Conservation (phyloP, 37 sponge, comb jelly and placozoan genomes). For the Agelas oroides region DNA sequence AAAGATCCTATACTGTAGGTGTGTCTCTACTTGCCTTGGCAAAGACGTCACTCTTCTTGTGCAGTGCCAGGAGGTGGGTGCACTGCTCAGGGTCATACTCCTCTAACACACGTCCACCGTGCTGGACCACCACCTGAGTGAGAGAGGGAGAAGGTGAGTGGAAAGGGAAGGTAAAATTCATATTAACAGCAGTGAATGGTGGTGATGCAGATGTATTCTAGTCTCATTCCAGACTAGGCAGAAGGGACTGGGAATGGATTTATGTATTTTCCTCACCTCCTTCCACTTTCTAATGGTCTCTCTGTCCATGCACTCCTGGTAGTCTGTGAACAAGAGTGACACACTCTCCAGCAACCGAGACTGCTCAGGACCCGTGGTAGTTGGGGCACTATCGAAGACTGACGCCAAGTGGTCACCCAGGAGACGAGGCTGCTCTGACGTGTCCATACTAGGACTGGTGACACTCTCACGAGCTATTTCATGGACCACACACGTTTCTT, state of each 20-base stretch:
- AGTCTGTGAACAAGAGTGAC: constrained; percentile 66
- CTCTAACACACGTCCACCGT: constrained; percentile 68
- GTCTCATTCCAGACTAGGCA: too few species aligned
- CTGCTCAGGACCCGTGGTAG: background rate
- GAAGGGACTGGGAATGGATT: too few species aligned
- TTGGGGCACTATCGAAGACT: background rate
- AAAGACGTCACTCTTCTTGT: constrained; percentile 62
- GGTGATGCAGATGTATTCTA: too few species aligned
- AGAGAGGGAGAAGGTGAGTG: too few species aligned
- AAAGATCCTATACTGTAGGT: background rate
- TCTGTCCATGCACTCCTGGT: constrained; percentile 57
- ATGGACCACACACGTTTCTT: too few species aligned
- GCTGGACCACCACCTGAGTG: constrained; percentile 65
- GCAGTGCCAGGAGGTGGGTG: constrained; percentile 77
- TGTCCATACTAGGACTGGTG: background rate
- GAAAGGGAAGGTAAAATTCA: too few species aligned
- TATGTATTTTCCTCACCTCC: constrained; percentile 44
- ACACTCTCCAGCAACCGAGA: constrained; percentile 56
- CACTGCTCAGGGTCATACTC: constrained; percentile 55
- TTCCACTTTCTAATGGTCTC: constrained; percentile 75
- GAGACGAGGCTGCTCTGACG: background rate
- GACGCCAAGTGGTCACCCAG: background rate
- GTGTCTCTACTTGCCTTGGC: constrained; percentile 19
- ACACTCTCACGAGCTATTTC: too few species aligned
- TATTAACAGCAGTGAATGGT: too few species aligned